A percentile compares a stretch with the other conserved stretches of the same genome.
phyloP scores from a whole-genome alignment of 2,113 vertebrate genomes.

The Arothron firmamentum region DNA sequence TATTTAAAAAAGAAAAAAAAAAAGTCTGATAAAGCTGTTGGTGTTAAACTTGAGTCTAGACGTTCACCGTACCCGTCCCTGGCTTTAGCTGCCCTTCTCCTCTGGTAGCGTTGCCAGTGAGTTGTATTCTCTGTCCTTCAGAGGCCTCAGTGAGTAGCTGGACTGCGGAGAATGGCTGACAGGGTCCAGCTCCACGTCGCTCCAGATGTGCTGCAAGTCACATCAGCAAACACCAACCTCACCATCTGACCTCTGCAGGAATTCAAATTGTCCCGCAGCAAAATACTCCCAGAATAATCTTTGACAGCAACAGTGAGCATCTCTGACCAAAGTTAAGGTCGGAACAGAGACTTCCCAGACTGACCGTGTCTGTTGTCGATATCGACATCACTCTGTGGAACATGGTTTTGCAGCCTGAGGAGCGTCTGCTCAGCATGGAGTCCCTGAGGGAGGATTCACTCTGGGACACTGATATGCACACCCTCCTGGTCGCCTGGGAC shows the following conservation, averaged over 20 bases:
- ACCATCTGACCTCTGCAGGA: no score
- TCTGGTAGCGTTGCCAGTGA: slow-evolving; percentile 18
- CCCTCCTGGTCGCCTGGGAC: slow-evolving; percentile 69
- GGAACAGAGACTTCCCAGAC: slow-evolving; percentile 50
- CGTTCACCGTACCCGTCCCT: slow-evolving; percentile 53
- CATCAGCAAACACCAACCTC: no score
- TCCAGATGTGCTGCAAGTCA: slow-evolving; percentile 61
- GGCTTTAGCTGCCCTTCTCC: slow-evolving; percentile 30
- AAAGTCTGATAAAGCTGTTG: background rate
- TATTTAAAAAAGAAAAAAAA: background rate
- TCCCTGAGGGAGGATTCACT: slow-evolving; percentile 77
- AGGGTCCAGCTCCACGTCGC: slow-evolving; percentile 69
- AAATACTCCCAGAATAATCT: background rate
- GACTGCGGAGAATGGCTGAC: slow-evolving; percentile 36
- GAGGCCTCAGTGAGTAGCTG: slow-evolving; percentile 42
- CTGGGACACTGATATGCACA: slow-evolving; percentile 68
- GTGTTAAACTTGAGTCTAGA: background rate
- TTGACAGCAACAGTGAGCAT: background rate
- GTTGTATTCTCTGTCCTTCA: slow-evolving; percentile 43
- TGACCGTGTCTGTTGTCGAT: slow-evolving; percentile 69
- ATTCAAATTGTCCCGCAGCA: no score
- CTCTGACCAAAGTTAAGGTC: background rate
- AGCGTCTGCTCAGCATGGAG: slow-evolving; percentile 60
- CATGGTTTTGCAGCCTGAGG: slow-evolving; percentile 57
- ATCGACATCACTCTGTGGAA: slow-evolving; percentile 65